phyloP scores from a whole-genome alignment of 2,113 vertebrate genomes.

The Dasyornis broadbenti region DNA sequence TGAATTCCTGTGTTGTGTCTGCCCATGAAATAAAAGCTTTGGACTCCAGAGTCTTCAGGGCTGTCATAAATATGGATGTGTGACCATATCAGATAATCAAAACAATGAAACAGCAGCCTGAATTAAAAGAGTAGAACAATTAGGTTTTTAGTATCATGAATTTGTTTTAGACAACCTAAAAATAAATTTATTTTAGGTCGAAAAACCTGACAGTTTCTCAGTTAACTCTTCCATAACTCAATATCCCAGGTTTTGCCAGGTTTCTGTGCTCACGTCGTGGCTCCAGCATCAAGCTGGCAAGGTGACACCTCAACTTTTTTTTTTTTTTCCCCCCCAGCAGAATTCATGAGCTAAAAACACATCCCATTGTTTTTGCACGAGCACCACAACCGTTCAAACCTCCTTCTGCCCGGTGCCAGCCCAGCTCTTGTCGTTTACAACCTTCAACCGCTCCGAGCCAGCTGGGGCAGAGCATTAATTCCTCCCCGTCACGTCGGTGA shows the following conservation, averaged over 20 bases:
- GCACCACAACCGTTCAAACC: background rate
- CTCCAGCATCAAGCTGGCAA: background rate
- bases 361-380: background rate
- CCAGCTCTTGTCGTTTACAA: accelerated
- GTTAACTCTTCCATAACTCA: background rate
- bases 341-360: background rate
- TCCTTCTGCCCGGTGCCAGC: background rate
- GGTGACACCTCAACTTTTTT: background rate
- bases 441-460: accelerated
- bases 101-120: background rate
- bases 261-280: background rate
- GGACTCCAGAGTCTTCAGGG: background rate
- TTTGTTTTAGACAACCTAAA: background rate
- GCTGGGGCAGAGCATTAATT: background rate
- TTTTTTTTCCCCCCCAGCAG: background rate
- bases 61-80: background rate
- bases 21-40: background rate
- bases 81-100: background rate
- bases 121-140: background rate
- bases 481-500: background rate
- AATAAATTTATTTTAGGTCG: background rate
- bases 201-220: background rate
- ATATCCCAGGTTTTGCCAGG: background rate
- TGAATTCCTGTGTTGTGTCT: background rate
- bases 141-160: background rate